A percentile compares a stretch with the other conserved stretches of the same genome.
phyloP scores from a whole-genome alignment of 2,113 vertebrate genomes.

The Microcebus murinus region DNA sequence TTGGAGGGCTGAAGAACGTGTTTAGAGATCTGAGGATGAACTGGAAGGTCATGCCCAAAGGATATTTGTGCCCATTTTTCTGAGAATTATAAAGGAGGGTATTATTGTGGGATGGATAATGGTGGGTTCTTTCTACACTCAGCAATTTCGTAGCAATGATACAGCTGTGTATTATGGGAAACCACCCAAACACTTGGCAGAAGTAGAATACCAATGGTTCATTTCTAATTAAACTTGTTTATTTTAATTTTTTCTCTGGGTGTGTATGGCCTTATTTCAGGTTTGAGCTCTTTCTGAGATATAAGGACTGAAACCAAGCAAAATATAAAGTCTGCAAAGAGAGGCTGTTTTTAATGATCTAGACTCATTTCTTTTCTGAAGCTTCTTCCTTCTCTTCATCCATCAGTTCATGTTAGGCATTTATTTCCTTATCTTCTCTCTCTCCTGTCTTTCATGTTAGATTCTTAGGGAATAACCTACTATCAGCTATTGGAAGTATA shows the following conservation, averaged over 20 bases:
- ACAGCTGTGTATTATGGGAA: conserved; percentile 77
- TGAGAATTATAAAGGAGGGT: conserved; percentile 27
- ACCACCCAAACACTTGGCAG: conserved; percentile 77
- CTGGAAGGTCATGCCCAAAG: conserved; percentile 29
- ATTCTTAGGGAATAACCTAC: not conserved
- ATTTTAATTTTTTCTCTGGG: conserved; percentile 63
- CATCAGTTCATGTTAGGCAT: not conserved
- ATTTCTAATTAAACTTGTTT: conserved; percentile 78
- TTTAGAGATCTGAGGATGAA: conserved; percentile 53
- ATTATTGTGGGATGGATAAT: conserved; percentile 53
- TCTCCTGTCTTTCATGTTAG: not conserved
- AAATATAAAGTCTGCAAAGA: not conserved
- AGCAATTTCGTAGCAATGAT: conserved; percentile 69
- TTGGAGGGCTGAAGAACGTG: conserved; percentile 43
- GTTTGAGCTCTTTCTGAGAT: conserved; percentile 42
- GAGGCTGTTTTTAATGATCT: not conserved
- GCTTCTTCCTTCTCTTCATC: not conserved
- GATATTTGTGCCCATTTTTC: conserved; percentile 6
- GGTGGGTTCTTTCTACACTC: conserved; percentile 56
- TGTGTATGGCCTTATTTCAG: conserved; percentile 67
- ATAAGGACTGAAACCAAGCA: not conserved
- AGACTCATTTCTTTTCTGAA: not conserved
- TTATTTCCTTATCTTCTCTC: not conserved
- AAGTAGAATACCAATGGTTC: conserved; percentile 72
- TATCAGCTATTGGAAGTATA: not conserved